These are phyloP conservation scores for Pseudomyrmex cubaensis DNA, from an alignment of 1,140 invertebrate genomes.

Conservation along the genomic window DNA sequence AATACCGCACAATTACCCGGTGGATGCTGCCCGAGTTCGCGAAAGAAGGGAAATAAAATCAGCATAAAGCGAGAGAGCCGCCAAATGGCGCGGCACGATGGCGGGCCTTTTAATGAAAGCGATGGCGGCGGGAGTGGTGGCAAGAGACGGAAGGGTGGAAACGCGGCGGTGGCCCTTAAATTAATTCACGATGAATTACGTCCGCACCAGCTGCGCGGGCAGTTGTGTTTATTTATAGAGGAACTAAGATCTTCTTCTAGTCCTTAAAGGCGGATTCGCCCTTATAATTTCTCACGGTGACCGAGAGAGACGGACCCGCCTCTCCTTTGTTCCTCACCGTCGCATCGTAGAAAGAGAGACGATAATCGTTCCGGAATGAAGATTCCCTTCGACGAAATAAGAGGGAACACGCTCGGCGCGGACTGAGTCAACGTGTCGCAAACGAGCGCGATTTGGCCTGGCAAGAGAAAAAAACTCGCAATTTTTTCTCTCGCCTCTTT, in stretches of 20 bases:
- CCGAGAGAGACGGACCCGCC: constrained; percentile 39
- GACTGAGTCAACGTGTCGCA: constrained; percentile 37
- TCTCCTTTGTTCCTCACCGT: neutral
- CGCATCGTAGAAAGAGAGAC: constrained; percentile 4
- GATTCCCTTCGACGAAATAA: constrained; percentile 38
- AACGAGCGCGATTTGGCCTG: constrained; percentile 44
- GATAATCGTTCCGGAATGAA: constrained; percentile 30
- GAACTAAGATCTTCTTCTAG: constrained; percentile 81
- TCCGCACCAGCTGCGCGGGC: constrained; percentile 84
- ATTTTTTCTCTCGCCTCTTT: constrained; percentile 34
- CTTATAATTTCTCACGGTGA: constrained; percentile 58
- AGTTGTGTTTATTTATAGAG: constrained; percentile 86
- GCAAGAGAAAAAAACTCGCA: constrained; percentile 18
- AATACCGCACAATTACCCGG: constrained; percentile 81
- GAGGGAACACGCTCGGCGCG: constrained; percentile 24
- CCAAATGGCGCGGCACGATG: constrained; percentile 83
- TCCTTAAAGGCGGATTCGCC: constrained; percentile 69
- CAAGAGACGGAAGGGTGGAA: constrained; percentile 22
- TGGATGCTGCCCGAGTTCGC: constrained; percentile 75
- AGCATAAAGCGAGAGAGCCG: constrained; percentile 81
- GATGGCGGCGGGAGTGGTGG: constrained; percentile 53
- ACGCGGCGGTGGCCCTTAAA: constrained; percentile 80
- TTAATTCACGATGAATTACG: constrained; percentile 86
- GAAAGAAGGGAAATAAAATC: constrained; percentile 82
- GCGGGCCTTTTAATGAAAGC: constrained; percentile 84